Conservation (phyloP, 2,797 vertebrate species). For the Scolopax rusticola region DNA sequence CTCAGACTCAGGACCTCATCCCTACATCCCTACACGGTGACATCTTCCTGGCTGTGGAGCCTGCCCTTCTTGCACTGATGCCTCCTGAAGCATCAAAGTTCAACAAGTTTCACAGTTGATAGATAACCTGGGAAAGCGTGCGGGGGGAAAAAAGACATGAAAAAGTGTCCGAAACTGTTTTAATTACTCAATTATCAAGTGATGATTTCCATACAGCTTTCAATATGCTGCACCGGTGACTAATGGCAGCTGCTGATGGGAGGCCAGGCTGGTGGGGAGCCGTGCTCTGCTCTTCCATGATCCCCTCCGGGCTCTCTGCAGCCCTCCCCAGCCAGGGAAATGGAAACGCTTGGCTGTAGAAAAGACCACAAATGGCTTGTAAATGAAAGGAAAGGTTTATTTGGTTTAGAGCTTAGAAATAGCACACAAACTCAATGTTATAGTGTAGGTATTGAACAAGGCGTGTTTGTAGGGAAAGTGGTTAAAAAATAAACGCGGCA, state of each 20-base stretch:
- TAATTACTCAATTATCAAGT: neutral
- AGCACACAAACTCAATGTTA: neutral
- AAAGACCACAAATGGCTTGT: neutral
- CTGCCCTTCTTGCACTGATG: neutral
- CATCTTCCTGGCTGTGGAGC: neutral
- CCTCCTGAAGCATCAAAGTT: neutral
- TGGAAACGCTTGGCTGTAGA: neutral
- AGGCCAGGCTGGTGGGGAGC: neutral
- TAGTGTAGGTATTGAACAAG: neutral
- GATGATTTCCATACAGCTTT: neutral
- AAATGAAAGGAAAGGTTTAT: neutral
- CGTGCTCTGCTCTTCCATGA: neutral
- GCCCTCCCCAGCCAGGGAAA: rapidly evolving
- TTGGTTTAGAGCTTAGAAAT: neutral
- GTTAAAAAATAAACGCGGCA: neutral
- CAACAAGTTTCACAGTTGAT: neutral
- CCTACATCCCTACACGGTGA: rapidly evolving
- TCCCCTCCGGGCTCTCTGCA: neutral
- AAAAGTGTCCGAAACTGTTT: neutral
- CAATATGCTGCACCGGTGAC: neutral
- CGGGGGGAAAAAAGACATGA: neutral
- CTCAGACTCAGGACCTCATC: neutral
- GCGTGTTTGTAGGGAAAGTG: rapidly evolving
- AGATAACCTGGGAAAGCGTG: neutral
- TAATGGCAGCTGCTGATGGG: rapidly evolving